phyloP scores from a whole-genome alignment of 2,113 vertebrate species.

The Gadus chalcogrammus region DNA sequence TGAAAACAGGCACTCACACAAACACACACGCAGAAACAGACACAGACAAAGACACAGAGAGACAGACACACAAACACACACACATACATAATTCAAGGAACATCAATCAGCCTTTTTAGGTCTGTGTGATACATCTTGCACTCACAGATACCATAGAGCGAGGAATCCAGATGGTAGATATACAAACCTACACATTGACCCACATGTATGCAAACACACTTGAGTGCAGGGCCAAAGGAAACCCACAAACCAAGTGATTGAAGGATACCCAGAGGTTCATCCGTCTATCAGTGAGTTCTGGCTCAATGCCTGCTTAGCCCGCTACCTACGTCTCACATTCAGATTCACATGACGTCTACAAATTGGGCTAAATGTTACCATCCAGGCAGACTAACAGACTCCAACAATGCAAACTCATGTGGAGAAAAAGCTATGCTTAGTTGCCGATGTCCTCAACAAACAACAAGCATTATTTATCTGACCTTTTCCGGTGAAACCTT shows the following conservation, averaged over 20 bases:
- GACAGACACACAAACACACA: neutral
- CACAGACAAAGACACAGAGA: neutral
- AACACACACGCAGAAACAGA: neutral
- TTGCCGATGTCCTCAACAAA: neutral
- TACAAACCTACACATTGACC: neutral
- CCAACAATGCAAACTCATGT: neutral
- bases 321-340: neutral
- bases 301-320: slow-evolving; percentile 31
- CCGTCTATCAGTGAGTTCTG: slow-evolving; percentile 7
- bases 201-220: neutral
- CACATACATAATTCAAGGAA: slow-evolving; percentile 1
- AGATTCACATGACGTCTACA: slow-evolving; percentile 1
- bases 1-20: neutral
- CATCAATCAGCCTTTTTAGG: too few species aligned
- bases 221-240: slow-evolving; percentile 3
- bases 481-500: neutral
- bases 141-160: too few species aligned
- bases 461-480: neutral
- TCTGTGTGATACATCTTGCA: too few species aligned
- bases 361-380: neutral
- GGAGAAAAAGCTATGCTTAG: too few species aligned
- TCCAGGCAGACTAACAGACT: neutral
- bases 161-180: neutral
- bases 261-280: slow-evolving; percentile 30
- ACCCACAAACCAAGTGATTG: slow-evolving; percentile 11